Evolutionary conservation across 1,140 invertebrate genomes (phyloP), one percentile per base, ranked within the genome.

Genomic region (Telenomus remus): DNA sequence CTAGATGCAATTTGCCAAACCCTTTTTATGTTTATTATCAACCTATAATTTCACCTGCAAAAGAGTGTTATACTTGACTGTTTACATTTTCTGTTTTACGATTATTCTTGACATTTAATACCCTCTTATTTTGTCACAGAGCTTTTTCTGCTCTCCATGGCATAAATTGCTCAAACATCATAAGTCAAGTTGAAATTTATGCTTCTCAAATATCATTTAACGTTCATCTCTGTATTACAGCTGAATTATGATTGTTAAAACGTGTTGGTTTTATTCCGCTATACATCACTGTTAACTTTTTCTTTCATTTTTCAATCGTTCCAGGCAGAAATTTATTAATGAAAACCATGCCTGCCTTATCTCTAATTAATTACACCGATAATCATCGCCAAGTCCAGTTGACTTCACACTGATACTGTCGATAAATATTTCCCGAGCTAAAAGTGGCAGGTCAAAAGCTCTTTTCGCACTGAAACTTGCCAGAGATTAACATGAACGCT

Each of bases 101-200:
- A 27, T 54, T 39, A 42, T 55, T 55, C 43, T 2, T 14, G n/a
- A 27, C 61, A 55, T n/a, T 55, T 55, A 64, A 54, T 48, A 54
- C 33, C 34, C 50, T 47, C 35, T 55, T 55, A 64, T 53, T 63
- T 61, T 51, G 43, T 43, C 46, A 14, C 34, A 11, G 9, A 15
- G 42, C 34, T 64, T 48, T 64, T 42, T 42, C 27, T n/a, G 33
- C 5, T 54, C 54, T 54, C 53, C 55, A 34, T 9, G 4, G 39
- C 10, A 34, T 9, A 63, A 63, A 63, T 63, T 63, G 50, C 19
- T 53, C 54, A 63, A 63, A 63, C 50, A 63, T 47, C 50, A 37
- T 54, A 63, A 54, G 33, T 63, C 50, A 19, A 43, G 12, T 14
- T 4, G 8, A 7, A 54, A 63, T 63, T 63, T 54, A 63, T 47